A percentile compares a stretch with the other conserved stretches of the same genome.
Evolutionary conservation across 2,113 vertebrate species (phyloP).

Genomic region (Tauraco erythrolophus): DNA sequence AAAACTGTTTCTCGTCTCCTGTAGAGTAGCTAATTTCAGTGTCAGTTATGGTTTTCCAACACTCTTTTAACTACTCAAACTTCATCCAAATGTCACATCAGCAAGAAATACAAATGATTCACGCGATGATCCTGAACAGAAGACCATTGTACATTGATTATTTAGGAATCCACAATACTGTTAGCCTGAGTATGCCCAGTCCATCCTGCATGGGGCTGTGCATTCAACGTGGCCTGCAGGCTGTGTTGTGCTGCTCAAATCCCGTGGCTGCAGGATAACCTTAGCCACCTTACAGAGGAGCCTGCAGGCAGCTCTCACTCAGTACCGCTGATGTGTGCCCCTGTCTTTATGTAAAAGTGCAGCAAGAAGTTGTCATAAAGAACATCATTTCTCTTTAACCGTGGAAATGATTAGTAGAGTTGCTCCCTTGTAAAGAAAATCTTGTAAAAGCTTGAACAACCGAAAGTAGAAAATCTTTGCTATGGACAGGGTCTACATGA

Average conservation of each 20-base stretch:
- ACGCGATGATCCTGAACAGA: neutral
- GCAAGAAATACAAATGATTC: neutral
- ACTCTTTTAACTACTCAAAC: neutral
- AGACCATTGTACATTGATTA: neutral
- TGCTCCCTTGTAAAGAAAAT: neutral
- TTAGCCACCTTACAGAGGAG: neutral
- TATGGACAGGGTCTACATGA: neutral
- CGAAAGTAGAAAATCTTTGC: neutral
- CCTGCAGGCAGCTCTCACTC: neutral
- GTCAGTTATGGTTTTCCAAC: neutral
- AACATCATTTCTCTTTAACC: neutral
- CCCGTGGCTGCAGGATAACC: neutral
- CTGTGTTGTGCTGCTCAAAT: neutral
- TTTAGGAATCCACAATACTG: neutral
- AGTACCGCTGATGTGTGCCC: rapidly evolving
- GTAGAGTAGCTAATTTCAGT: neutral
- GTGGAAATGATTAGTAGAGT: neutral
- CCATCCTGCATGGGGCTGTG: rapidly evolving
- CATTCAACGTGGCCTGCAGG: neutral
- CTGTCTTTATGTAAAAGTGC: neutral
- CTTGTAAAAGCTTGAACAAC: neutral
- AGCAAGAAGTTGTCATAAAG: neutral
- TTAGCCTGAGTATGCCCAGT: neutral
- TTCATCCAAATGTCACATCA: neutral
- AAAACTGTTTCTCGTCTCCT: neutral